phyloP scores from a whole-genome alignment of 2,797 vertebrate genomes.

The Xiphophorus birchmanni region DNA sequence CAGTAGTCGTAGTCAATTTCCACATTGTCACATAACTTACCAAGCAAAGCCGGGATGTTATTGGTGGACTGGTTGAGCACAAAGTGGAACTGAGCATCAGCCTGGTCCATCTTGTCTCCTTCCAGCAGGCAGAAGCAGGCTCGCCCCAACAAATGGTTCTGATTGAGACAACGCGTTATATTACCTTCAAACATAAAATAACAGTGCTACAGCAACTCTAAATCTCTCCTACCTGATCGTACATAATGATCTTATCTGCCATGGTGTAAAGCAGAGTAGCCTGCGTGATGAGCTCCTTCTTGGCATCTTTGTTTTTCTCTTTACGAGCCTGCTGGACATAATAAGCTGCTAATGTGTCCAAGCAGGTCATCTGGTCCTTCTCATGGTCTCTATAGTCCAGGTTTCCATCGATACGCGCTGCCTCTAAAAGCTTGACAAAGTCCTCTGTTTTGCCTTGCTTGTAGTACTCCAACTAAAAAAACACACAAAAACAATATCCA shows the following conservation, averaged over 20 bases:
- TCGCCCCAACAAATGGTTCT: conserved; percentile 98
- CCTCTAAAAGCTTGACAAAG: conserved; percentile 97
- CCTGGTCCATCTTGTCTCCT: conserved; percentile 99
- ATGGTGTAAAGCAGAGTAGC: conserved; percentile 97
- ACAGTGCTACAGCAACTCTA: neutral
- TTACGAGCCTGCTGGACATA: conserved; percentile 98
- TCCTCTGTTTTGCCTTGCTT: conserved; percentile 99
- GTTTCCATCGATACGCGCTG: conserved; percentile 98
- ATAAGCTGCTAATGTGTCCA: conserved; percentile 97
- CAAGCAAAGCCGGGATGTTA: conserved; percentile 97
- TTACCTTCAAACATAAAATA: conserved; percentile 8
- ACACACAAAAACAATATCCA: neutral
- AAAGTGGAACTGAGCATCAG: conserved; percentile 98
- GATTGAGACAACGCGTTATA: conserved; percentile 43
- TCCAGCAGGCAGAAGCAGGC: conserved; percentile 98
- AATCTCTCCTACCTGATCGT: conserved; percentile 90
- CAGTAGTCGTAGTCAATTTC: neutral
- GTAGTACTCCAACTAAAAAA: conserved; percentile 94
- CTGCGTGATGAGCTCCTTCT: conserved; percentile 99
- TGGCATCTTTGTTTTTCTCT: conserved; percentile 99
- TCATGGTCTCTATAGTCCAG: conserved; percentile 98
- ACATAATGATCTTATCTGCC: conserved; percentile 99
- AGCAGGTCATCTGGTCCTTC: conserved; percentile 99
- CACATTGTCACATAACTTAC: conserved; percentile 68
- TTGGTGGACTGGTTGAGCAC: conserved; percentile 99